Conservation (phyloP, 1,140 invertebrate genomes). For the Pristionchus pacificus region DNA sequence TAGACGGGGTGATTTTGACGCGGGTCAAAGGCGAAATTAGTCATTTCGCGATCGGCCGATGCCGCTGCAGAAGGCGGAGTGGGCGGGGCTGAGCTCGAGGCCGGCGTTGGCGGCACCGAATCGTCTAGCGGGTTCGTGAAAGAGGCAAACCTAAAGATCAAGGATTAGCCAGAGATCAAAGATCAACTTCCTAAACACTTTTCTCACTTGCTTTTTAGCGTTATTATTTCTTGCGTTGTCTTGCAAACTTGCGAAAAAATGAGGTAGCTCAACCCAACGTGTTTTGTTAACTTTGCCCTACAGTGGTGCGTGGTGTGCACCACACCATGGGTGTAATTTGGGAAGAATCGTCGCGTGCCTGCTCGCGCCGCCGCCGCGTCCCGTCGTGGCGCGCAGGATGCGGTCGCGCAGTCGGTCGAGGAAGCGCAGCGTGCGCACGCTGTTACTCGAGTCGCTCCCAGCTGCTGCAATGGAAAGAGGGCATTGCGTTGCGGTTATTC, state of each 20-base stretch:
- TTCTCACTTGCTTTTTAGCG: no score
- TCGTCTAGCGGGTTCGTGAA: slow-evolving; percentile 34
- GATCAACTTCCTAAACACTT: slow-evolving; percentile 4
- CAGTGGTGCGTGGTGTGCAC: slow-evolving; percentile 2
- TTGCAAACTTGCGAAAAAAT: neutral
- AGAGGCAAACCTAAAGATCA: slow-evolving; percentile 27
- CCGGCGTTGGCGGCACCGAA: neutral
- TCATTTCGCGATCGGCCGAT: no score
- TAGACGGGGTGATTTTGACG: no score
- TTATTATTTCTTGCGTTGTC: no score
- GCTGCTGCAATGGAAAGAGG: slow-evolving; percentile 19
- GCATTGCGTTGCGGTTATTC: neutral
- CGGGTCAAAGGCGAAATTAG: no score
- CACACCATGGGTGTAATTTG: neutral
- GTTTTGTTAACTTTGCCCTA: neutral
- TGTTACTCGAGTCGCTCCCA: slow-evolving; percentile 34
- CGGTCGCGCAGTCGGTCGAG: slow-evolving; percentile 29
- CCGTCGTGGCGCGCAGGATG: slow-evolving; percentile 8
- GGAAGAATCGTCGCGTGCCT: neutral
- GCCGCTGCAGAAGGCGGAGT: no score
- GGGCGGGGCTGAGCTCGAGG: neutral
- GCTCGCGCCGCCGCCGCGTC: slow-evolving; percentile 5
- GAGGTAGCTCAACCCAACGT: neutral
- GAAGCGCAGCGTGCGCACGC: slow-evolving; percentile 12
- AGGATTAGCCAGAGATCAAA: no score